phyloP scores from a whole-genome alignment of 2,888 invertebrate species.

The Nomada fucata region DNA sequence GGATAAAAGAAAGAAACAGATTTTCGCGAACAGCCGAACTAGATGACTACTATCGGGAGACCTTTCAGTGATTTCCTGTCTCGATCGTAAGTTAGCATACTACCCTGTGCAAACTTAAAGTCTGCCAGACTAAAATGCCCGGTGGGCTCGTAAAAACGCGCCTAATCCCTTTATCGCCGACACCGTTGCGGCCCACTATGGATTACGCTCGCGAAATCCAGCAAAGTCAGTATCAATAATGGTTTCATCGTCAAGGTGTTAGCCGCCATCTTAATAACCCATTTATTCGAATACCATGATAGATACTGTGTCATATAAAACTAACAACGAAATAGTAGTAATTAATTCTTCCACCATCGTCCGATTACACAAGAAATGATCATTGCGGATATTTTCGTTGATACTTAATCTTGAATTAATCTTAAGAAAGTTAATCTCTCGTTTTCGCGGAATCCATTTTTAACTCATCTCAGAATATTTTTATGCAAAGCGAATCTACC shows the following conservation, averaged over 20 bases:
- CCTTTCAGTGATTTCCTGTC: conserved; percentile 25
- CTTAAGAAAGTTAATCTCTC: too few species aligned
- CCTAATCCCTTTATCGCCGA: conserved; percentile 82
- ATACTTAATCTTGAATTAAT: too few species aligned
- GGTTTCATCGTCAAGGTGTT: conserved; percentile 68
- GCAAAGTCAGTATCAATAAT: conserved; percentile 78
- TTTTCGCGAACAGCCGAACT: conserved; percentile 34
- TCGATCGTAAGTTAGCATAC: conserved; percentile 49
- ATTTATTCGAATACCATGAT: conserved; percentile 38
- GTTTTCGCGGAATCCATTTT: too few species aligned
- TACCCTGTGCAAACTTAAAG: conserved; percentile 59
- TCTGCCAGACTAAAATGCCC: conserved; percentile 47
- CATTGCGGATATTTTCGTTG: too few species aligned
- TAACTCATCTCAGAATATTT: too few species aligned
- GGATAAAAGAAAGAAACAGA: not conserved
- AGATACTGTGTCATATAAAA: conserved; percentile 24
- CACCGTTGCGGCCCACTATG: conserved; percentile 75
- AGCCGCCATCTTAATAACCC: conserved; percentile 53
- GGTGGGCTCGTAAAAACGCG: conserved; percentile 77
- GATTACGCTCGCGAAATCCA: conserved; percentile 78
- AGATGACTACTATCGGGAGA: conserved; percentile 51
- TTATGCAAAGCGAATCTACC: too few species aligned
- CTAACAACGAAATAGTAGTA: not conserved
- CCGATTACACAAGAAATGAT: too few species aligned
- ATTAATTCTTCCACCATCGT: not conserved